Base-by-base conservation (phyloP, 2,888 invertebrate species). In the Neoitamus cyanurus region DNA sequence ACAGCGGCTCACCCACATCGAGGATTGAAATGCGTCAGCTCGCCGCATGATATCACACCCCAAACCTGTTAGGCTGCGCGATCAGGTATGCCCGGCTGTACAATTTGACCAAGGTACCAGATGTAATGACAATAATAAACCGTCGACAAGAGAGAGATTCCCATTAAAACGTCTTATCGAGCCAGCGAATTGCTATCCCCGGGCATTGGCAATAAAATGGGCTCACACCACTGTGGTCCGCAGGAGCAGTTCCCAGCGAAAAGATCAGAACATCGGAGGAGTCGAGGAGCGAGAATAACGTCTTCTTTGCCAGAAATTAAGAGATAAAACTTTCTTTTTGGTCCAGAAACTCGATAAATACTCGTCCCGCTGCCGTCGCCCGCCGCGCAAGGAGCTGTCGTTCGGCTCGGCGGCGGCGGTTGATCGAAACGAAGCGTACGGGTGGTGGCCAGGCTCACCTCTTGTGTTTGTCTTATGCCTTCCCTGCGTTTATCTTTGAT, bases 301-400 rank as follows among this genome's bases (percentile, higher is more conserved):
- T 83, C 72, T 83, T 83, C 72, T 30, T 80, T 31, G 73, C 36
- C 83, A 83, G 73, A 83, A 83, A 83, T 83, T 83, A 83, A 83
- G 83, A 83, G 83, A 83, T 83, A 83, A 83, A 83, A 83, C 83
- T 83, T 83, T 72, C 83, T 73, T 83, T 58, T 75, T 83, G 83
- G 58, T 75, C 36, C 34, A 58, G 25, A 75, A 46, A 46, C 70
- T 31, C 83, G 72, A 83, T 72, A 83, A 82, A 72, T 37, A 72
- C 83, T 72, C 58, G 58, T 20, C 58, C 58, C 58, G 9, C 34
- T 58, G 2, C n/a, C 20, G 15, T 20, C 36, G 34, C 34, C 58
- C 82, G 25, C 78, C 28, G n/a, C 58, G 37, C 77, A 77, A 82
- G 48, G 28, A 69, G 58, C 25, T 78, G 78, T 78, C 78, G 58